Evolutionary conservation across 2,888 invertebrate species (phyloP).

Genomic region (Pseudeuparius sepicola): DNA sequence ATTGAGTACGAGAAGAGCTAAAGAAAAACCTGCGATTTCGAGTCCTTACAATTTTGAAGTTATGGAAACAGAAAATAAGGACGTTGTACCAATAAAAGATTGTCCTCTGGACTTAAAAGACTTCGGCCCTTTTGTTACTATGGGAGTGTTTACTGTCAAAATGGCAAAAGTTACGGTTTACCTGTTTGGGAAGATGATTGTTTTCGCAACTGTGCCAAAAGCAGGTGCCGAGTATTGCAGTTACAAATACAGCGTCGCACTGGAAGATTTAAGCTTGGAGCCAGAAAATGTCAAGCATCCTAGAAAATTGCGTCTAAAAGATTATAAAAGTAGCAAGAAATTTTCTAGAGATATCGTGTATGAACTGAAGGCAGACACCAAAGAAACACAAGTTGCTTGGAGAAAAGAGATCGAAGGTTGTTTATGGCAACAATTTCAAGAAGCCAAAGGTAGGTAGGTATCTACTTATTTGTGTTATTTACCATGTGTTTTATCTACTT

Average conservation of each 20-base stretch:
- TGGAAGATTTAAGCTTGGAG: constrained; percentile 21
- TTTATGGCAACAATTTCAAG: constrained; percentile 23
- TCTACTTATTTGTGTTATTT: too few species aligned
- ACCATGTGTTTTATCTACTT: too few species aligned
- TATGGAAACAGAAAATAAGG: too few species aligned
- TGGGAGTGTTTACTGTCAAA: constrained; percentile 29
- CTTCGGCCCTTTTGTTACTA: constrained; percentile 36
- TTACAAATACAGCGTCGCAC: constrained; percentile 23
- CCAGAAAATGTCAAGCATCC: constrained; percentile 18
- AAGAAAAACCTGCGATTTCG: too few species aligned
- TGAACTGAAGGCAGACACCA: constrained; percentile 19
- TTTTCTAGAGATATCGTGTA: constrained; percentile 20
- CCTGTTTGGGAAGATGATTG: constrained; percentile 33
- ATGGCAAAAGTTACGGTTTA: constrained; percentile 31
- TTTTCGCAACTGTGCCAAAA: constrained; percentile 29
- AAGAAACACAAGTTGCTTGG: constrained; percentile 21
- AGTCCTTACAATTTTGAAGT: too few species aligned
- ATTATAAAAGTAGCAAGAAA: constrained; percentile 21
- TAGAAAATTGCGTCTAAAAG: constrained; percentile 19
- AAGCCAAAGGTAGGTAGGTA: constrained; percentile 21
- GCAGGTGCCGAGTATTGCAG: constrained; percentile 43
- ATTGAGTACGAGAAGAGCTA: constrained; percentile 14
- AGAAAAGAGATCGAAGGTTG: constrained; percentile 22
- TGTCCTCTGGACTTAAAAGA: constrained; percentile 20
- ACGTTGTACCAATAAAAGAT: constrained; percentile 14